Conservation (phyloP, 2,888 invertebrate genomes). For the Latrodectus hesperus region DNA sequence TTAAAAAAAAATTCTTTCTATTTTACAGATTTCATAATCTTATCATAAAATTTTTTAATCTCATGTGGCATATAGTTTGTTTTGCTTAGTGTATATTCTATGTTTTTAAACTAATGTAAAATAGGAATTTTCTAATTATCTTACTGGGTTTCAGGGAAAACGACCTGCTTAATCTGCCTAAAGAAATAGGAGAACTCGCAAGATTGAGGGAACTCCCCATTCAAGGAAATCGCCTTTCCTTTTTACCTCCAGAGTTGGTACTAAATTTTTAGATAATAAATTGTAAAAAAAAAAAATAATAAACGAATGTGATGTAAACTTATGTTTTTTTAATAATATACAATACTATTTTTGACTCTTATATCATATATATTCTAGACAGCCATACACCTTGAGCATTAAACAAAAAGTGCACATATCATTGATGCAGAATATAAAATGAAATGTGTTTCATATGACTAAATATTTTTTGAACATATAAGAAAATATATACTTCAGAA, state of each 20-base stretch:
- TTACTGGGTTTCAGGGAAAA: constrained; percentile 92
- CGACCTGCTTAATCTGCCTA: constrained; percentile 92
- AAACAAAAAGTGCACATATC: too few species aligned
- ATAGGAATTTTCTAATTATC: background rate
- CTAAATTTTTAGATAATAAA: constrained; percentile 34
- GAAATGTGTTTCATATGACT: too few species aligned
- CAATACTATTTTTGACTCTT: too few species aligned
- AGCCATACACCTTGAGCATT: too few species aligned
- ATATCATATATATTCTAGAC: too few species aligned
- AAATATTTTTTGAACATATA: too few species aligned
- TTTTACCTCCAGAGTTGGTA: constrained; percentile 96
- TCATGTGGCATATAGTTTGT: background rate
- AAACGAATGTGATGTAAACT: too few species aligned
- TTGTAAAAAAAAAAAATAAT: too few species aligned
- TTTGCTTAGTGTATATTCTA: background rate
- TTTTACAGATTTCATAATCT: background rate
- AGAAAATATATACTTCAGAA: too few species aligned
- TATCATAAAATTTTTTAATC: background rate
- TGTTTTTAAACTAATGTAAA: background rate
- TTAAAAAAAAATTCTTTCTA: background rate
- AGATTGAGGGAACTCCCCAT: constrained; percentile 78
- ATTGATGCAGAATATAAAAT: too few species aligned
- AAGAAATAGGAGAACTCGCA: constrained; percentile 85
- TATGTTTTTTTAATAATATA: too few species aligned
- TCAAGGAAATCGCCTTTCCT: constrained; percentile 78